A percentile compares a stretch with the other conserved stretches of the same genome.
phyloP scores from a whole-genome alignment of 1,140 invertebrate species.

The Drosophila dunni region DNA sequence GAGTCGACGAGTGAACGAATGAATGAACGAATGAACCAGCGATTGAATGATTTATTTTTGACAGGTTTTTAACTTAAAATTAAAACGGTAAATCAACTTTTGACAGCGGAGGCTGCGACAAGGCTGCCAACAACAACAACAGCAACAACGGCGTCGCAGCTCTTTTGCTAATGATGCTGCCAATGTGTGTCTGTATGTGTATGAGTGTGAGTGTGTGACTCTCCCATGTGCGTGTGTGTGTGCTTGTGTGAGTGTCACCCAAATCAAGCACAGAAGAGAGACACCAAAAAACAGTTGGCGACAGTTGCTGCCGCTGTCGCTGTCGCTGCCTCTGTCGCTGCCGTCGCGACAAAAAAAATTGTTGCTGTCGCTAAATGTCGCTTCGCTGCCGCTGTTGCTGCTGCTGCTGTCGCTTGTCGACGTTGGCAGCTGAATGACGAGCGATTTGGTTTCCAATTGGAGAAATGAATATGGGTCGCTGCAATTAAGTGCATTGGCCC shows the following conservation, averaged over 20 bases:
- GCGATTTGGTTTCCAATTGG: background rate
- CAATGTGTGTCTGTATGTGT: conserved; percentile 32
- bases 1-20: background rate
- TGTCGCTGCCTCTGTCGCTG: conserved; percentile 42
- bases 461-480: conserved; percentile 41
- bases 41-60: conserved; percentile 85
- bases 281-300: conserved; percentile 66
- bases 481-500: conserved; percentile 38
- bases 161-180: conserved; percentile 78
- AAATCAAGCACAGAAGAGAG: conserved; percentile 61
- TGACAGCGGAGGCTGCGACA: conserved; percentile 76
- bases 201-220: background rate
- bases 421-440: conserved; percentile 14
- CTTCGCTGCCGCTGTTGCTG: conserved; percentile 13
- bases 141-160: conserved; percentile 40
- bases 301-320: conserved; percentile 70
- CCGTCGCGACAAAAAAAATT: conserved; percentile 17
- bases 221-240: conserved; percentile 23
- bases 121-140: conserved; percentile 62
- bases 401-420: background rate
- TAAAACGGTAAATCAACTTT: conserved; percentile 84
- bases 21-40: conserved; percentile 43
- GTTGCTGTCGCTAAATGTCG: conserved; percentile 33
- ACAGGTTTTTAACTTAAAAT: conserved; percentile 85
- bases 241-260: conserved; percentile 64